A percentile compares a stretch with the other conserved stretches of the same genome.
These are phyloP conservation scores for Lophotriccus pileatus DNA, from an alignment of 2,797 vertebrate species.

Conservation along the genomic window DNA sequence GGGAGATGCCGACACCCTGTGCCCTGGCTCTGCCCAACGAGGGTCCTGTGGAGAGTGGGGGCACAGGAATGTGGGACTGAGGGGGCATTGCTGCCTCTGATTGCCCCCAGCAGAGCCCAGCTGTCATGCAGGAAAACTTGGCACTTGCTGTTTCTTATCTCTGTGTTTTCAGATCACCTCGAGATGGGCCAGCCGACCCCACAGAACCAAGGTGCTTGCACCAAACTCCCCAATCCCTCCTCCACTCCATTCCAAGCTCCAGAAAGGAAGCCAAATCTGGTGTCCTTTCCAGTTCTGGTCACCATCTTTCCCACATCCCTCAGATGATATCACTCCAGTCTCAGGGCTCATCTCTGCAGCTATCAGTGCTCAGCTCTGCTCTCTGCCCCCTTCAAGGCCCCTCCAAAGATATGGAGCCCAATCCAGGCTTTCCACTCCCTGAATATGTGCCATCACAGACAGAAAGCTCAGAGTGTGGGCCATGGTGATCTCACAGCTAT, in stretches of 20 bases:
- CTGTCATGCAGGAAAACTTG: accelerated
- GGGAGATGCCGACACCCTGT: neutral
- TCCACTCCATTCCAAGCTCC: neutral
- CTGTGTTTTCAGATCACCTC: neutral
- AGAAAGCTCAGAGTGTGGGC: neutral
- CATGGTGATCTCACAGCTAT: neutral
- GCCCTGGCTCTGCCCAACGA: neutral
- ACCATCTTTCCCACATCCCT: neutral
- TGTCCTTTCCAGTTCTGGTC: neutral
- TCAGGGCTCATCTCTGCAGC: neutral
- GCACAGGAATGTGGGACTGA: neutral
- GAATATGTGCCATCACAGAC: neutral
- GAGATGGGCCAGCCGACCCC: neutral
- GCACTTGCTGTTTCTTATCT: neutral
- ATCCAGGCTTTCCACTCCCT: neutral
- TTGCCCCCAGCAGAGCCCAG: neutral
- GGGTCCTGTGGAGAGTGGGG: neutral
- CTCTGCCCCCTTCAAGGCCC: neutral
- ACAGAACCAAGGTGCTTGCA: neutral
- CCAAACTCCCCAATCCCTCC: neutral
- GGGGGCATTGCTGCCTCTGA: neutral
- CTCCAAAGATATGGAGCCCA: neutral
- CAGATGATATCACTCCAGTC: neutral
- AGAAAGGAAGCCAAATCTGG: neutral
- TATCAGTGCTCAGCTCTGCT: neutral